A percentile compares a stretch with the other conserved stretches of the same genome.
Conservation (phyloP, 2,888 invertebrate species). For the Campoletis raptor region DNA sequence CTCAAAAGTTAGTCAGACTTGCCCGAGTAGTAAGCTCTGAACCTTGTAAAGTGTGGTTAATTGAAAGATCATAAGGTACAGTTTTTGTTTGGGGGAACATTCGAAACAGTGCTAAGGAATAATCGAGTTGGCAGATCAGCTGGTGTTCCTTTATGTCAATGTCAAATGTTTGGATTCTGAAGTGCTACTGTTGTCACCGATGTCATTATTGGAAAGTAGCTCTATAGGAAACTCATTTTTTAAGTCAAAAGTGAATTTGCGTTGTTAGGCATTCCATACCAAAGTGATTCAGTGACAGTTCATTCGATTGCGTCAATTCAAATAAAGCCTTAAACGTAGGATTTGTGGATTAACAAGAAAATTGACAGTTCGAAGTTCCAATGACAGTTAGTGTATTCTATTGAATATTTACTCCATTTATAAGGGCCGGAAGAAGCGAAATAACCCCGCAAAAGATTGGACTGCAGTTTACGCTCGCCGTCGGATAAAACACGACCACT, state of each 20-base stretch:
- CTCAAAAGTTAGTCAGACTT: background rate
- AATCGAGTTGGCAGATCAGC: background rate
- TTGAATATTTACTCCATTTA: background rate
- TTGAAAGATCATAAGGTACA: slow-evolving; percentile 26
- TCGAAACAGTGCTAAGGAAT: slow-evolving; percentile 29
- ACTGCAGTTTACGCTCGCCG: slow-evolving; percentile 51
- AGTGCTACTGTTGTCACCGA: slow-evolving; percentile 32
- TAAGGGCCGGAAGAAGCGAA: background rate
- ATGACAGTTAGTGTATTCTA: slow-evolving; percentile 6
- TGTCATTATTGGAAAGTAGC: background rate
- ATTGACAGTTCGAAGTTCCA: background rate
- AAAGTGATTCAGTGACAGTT: slow-evolving; percentile 41
- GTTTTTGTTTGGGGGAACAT: slow-evolving; percentile 20
- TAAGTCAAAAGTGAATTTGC: background rate
- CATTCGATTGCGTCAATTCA: background rate
- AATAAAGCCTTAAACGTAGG: background rate
- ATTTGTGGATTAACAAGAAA: background rate
- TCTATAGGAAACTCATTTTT: background rate
- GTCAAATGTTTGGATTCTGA: background rate
- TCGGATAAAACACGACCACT: slow-evolving; percentile 60
- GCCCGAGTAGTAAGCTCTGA: background rate
- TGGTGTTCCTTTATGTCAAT: slow-evolving; percentile 19
- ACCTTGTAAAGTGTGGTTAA: slow-evolving; percentile 32
- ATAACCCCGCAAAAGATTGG: background rate
- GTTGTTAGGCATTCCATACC: background rate